Conservation (phyloP, 2,113 vertebrate genomes). For the Grantiella picta region DNA sequence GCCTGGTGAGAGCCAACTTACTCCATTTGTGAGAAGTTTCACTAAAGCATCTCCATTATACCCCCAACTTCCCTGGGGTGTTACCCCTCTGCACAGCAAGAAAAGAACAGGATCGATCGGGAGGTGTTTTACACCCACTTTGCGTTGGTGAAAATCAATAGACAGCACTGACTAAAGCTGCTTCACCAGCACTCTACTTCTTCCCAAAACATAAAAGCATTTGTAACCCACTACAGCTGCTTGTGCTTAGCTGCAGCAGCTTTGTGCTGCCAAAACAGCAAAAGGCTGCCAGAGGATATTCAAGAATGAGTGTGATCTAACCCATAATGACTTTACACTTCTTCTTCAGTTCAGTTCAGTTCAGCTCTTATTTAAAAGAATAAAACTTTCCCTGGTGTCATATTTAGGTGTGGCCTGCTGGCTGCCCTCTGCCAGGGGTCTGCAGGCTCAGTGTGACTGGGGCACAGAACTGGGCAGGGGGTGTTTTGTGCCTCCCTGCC, state of each 20-base stretch:
- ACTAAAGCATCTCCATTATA: neutral
- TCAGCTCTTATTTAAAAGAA: neutral
- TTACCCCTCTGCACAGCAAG: neutral
- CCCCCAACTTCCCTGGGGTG: neutral
- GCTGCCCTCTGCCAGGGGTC: neutral
- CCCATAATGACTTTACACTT: constrained; percentile 15
- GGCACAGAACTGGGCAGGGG: neutral
- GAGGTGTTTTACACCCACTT: neutral
- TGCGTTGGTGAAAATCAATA: neutral
- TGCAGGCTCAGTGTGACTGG: neutral
- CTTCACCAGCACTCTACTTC: neutral
- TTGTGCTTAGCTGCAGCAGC: neutral
- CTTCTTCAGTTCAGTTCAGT: neutral
- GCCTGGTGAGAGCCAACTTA: neutral
- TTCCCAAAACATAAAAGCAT: neutral
- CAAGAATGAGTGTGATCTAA: constrained; percentile 21
- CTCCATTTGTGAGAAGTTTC: neutral
- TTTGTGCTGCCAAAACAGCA: neutral
- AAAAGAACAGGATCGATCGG: neutral
- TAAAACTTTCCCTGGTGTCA: neutral
- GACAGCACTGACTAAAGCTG: neutral
- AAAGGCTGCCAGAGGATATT: constrained; percentile 8
- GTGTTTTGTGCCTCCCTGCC: neutral
- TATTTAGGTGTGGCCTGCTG: neutral
- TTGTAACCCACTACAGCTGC: neutral